These are phyloP conservation scores for Xenopus petersii DNA, from an alignment of 2,797 vertebrate genomes.

Conservation along the genomic window DNA sequence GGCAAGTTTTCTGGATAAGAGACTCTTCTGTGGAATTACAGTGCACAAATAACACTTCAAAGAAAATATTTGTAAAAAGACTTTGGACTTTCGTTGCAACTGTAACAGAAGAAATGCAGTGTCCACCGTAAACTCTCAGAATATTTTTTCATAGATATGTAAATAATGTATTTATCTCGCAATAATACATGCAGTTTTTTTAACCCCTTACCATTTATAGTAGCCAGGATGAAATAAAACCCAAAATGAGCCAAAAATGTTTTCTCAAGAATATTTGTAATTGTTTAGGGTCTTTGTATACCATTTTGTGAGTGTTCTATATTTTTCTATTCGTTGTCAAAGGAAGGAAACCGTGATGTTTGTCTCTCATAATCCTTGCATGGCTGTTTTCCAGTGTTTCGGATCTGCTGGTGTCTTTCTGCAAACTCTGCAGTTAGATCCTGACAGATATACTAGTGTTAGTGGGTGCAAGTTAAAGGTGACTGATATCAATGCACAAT, in stretches of 20 bases:
- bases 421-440: constrained; percentile 63
- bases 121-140: not conserved
- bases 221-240: constrained; percentile 17
- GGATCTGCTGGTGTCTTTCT: constrained; percentile 49
- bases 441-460: constrained; percentile 44
- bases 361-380: not conserved
- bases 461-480: not conserved
- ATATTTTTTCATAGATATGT: constrained; percentile 11
- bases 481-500: not conserved
- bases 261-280: no score
- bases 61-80: constrained; percentile 9
- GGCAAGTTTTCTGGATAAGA: not conserved
- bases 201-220: not conserved
- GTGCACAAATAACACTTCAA: not conserved
- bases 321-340: constrained; percentile 9
- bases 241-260: constrained; percentile 7
- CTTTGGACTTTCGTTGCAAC: not conserved
- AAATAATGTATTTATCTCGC: constrained; percentile 44
- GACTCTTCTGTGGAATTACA: not conserved
- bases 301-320: no score
- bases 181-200: constrained; percentile 6
- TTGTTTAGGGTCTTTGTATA: no score
- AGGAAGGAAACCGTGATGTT: constrained; percentile 22
- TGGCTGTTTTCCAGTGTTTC: not conserved
- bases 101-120: not conserved